A percentile compares a stretch with the other conserved stretches of the same genome.
These are phyloP conservation scores for Acridotheres tristis DNA, from an alignment of 2,797 vertebrate genomes.

Conservation along the genomic window DNA sequence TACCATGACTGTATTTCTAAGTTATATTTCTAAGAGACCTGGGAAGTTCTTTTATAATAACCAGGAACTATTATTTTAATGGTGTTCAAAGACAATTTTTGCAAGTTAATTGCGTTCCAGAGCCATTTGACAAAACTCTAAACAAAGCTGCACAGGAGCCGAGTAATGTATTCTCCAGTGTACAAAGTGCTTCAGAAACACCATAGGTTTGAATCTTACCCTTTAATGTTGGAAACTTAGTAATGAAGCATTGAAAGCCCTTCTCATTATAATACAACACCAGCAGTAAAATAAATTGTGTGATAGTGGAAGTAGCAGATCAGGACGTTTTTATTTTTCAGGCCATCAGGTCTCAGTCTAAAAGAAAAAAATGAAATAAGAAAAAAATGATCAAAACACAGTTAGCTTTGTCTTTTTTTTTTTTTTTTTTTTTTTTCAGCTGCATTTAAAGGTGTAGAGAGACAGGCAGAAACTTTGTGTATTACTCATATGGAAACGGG, in stretches of 20 bases:
- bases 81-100: background rate
- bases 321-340: background rate
- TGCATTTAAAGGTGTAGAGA: background rate
- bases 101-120: background rate
- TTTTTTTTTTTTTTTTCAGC: background rate
- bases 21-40: background rate
- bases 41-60: background rate
- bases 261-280: background rate
- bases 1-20: background rate
- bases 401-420: background rate
- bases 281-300: background rate
- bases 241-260: background rate
- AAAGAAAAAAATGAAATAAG: background rate
- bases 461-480: background rate
- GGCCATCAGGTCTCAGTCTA: background rate
- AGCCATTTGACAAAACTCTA: background rate
- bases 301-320: background rate
- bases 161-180: background rate
- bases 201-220: background rate
- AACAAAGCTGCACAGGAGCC: background rate
- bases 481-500: background rate
- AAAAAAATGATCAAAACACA: background rate
- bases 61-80: background rate
- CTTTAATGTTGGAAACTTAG: background rate
- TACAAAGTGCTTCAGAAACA: background rate